Base-by-base conservation (phyloP, 2,113 vertebrate genomes). In the Garra rufa region DNA sequence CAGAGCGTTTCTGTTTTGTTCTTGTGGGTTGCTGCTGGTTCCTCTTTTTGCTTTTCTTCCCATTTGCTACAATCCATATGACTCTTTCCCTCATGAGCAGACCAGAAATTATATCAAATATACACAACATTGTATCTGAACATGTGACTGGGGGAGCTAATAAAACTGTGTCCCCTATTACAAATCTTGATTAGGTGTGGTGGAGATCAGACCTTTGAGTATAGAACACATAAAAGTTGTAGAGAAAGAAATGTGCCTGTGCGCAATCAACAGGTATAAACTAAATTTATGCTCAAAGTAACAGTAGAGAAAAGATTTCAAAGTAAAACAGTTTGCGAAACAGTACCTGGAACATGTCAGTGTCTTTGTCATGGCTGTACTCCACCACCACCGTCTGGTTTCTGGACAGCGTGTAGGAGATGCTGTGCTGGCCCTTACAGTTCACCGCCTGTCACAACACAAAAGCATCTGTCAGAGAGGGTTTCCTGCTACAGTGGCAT, bases 291-390 rank as follows among this genome's bases (percentile, higher is more conserved):
- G 28, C 17, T 46, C 55, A 61, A 26, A 43, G 11, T 43, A 6
- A 28, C n/a, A 46, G 15, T 28, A 10, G 9, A 21, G 24, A 46
- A 44, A 0, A 30, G 6, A n/a, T 46, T 48, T 74, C 24, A 28
- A 15, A 28, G 3, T 34, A n/a, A n/a, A n/a, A n/a, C n/a, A n/a
- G 26, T 44, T 71, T 63, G 19, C 21, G 4, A 67, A 4, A 59
- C 7, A 86, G 94, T 95, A 99, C 98, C 97, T 99, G 98, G 93
- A 99, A 99, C 98, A 99, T 99, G 91, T 99, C 98, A 0, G 95
- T 99, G 74, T 99, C 97, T 91, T 97, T 97, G 43, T 99, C 98
- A 17, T 99, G 97, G 78, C 96, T 94, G 89, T 99, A 99, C 87
- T 99, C 98, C 85, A 99, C 98, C 85, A 99, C 96, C 76, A 99